A percentile compares a stretch with the other conserved stretches of the same genome.
Evolutionary conservation across 2,888 invertebrate species (phyloP).

Genomic region (Dexiosoma caninum): DNA sequence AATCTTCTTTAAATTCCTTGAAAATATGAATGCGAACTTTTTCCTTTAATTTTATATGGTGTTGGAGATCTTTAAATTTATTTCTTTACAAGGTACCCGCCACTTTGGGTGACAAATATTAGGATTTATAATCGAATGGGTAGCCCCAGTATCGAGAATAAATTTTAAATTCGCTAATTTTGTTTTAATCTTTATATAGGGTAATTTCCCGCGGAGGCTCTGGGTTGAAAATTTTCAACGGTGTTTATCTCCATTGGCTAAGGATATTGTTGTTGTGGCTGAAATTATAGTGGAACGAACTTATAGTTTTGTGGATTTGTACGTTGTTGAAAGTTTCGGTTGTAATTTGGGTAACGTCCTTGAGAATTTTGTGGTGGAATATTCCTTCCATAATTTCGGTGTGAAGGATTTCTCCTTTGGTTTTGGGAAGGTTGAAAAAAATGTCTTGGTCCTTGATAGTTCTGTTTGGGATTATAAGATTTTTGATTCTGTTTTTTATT

Average conservation of each 20-base stretch:
- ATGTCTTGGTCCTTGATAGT: no score
- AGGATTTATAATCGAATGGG: slow-evolving; percentile 13
- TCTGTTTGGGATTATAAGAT: no score
- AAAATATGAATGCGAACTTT: slow-evolving; percentile 9
- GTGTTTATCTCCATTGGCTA: no score
- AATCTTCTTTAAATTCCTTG: background rate
- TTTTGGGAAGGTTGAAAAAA: no score
- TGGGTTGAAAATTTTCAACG: background rate
- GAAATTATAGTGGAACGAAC: no score
- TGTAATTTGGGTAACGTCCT: background rate
- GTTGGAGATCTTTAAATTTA: background rate
- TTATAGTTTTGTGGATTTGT: no score
- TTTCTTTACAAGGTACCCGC: slow-evolving; percentile 9
- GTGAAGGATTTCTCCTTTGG: no score
- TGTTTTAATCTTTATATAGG: slow-evolving; percentile 1
- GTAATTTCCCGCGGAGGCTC: background rate
- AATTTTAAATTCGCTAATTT: slow-evolving; percentile 6
- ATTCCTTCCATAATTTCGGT: no score
- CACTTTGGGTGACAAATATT: slow-evolving; percentile 20
- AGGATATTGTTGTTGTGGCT: no score
- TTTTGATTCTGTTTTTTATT: no score
- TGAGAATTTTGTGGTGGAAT: background rate
- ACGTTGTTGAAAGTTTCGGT: background rate
- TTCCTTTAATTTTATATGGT: background rate
- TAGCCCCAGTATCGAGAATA: slow-evolving; percentile 15